Conservation (phyloP, 2,888 invertebrate species). For the Ennomos erosarius region DNA sequence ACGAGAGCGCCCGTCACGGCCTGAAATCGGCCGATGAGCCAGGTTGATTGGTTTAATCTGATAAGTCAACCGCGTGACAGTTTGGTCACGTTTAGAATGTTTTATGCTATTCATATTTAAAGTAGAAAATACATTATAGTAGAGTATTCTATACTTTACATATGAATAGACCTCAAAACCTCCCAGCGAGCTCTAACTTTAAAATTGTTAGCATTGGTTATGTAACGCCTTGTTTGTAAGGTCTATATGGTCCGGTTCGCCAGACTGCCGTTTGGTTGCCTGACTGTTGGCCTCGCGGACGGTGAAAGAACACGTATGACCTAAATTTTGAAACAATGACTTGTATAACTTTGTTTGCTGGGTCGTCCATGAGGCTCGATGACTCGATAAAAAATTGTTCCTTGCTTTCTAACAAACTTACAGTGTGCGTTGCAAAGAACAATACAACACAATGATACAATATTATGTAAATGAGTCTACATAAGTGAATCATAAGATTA, state of each 20-base stretch:
- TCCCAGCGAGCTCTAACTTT: not conserved
- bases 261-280: constrained; percentile 27
- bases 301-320: constrained; percentile 50
- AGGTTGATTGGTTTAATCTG: constrained; percentile 25
- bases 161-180: too few relatives aligned
- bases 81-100: constrained; percentile 22
- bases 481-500: too few relatives aligned
- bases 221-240: constrained; percentile 18
- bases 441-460: too few relatives aligned
- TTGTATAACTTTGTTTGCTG: constrained; percentile 22
- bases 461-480: too few relatives aligned
- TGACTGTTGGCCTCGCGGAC: constrained; percentile 27
- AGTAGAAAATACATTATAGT: not conserved
- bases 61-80: constrained; percentile 27
- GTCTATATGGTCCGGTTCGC: constrained; percentile 19
- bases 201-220: constrained; percentile 4
- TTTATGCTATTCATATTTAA: constrained; percentile 14
- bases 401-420: constrained; percentile 7
- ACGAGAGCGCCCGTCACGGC: constrained; percentile 4
- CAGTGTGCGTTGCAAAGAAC: not conserved
- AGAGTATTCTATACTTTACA: too few relatives aligned
- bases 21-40: constrained; percentile 25
- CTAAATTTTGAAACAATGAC: constrained; percentile 42
- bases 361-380: constrained; percentile 9
- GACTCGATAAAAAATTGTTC: constrained; percentile 1